Evolutionary conservation across 2,113 vertebrate species (phyloP).

Genomic region (Leuciscus idus): DNA sequence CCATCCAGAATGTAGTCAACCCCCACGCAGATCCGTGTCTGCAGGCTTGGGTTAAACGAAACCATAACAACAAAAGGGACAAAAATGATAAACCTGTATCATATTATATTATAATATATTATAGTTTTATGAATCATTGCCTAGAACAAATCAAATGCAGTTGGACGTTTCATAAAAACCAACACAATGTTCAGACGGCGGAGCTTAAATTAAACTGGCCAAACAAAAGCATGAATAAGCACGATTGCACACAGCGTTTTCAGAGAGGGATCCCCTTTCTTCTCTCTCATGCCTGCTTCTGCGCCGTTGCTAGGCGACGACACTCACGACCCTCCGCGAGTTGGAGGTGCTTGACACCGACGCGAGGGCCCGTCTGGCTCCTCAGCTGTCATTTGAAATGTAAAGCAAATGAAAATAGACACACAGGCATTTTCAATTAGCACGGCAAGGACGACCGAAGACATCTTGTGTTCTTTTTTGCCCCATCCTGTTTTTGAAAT

Average conservation of each 20-base stretch:
- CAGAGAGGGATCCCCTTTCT: slow-evolving; percentile 70
- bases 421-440: slow-evolving; percentile 41
- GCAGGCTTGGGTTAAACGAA: slow-evolving; percentile 44
- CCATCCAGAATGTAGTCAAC: slow-evolving; percentile 42
- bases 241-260: slow-evolving; percentile 60
- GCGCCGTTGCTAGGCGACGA: slow-evolving; percentile 79
- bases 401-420: slow-evolving; percentile 67
- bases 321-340: slow-evolving; percentile 69
- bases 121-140: not conserved
- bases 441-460: slow-evolving; percentile 28
- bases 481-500: not conserved
- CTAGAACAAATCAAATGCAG: not conserved
- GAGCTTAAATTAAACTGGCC: slow-evolving; percentile 71
- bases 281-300: slow-evolving; percentile 63
- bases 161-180: slow-evolving; percentile 18
- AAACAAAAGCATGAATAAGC: slow-evolving; percentile 76
- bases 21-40: slow-evolving; percentile 46
- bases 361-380: slow-evolving; percentile 59
- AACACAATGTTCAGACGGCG: slow-evolving; percentile 60
- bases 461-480: slow-evolving; percentile 40
- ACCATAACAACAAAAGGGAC: slow-evolving; percentile 54
- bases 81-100: slow-evolving; percentile 38
- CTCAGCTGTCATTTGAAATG: slow-evolving; percentile 71
- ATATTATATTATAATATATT: not conserved
- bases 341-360: slow-evolving; percentile 69